A percentile compares a stretch with the other conserved stretches of the same genome.
Evolutionary conservation across 2,113 vertebrate genomes (phyloP).

Genomic region (Microtus pennsylvanicus): DNA sequence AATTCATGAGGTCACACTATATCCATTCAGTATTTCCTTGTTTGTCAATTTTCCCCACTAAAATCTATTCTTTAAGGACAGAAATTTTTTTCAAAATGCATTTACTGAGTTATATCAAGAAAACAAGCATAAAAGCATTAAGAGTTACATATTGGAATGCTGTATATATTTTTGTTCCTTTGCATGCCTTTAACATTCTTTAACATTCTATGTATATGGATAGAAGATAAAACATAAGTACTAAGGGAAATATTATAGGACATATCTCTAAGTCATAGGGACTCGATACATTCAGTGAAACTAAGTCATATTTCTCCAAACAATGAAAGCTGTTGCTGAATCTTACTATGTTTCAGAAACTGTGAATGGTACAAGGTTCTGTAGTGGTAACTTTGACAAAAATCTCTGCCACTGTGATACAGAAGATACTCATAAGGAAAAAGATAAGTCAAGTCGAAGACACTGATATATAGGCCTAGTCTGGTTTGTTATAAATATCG

Average conservation of each 20-base stretch:
- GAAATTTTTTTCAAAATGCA: neutral
- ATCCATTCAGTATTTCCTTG: neutral
- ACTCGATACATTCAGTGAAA: neutral
- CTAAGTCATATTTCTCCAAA: neutral
- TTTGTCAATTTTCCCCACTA: neutral
- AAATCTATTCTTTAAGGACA: slow-evolving; percentile 24
- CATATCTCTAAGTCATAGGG: neutral
- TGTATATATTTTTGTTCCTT: fast-evolving
- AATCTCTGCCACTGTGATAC: neutral
- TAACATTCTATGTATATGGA: neutral
- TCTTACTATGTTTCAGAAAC: neutral
- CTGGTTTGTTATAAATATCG: neutral
- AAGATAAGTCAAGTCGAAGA: neutral
- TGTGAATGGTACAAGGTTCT: neutral
- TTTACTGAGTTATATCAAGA: slow-evolving; percentile 1
- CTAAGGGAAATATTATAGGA: neutral
- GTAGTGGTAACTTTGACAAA: neutral
- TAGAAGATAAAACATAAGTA: neutral
- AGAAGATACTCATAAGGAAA: neutral
- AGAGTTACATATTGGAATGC: neutral
- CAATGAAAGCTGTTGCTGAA: neutral
- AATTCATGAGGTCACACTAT: slow-evolving; percentile 23
- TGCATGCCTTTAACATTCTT: neutral
- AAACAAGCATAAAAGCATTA: neutral
- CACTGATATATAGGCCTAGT: neutral